phyloP scores from a whole-genome alignment of 2,888 invertebrate species.

The Saturnia japonica region DNA sequence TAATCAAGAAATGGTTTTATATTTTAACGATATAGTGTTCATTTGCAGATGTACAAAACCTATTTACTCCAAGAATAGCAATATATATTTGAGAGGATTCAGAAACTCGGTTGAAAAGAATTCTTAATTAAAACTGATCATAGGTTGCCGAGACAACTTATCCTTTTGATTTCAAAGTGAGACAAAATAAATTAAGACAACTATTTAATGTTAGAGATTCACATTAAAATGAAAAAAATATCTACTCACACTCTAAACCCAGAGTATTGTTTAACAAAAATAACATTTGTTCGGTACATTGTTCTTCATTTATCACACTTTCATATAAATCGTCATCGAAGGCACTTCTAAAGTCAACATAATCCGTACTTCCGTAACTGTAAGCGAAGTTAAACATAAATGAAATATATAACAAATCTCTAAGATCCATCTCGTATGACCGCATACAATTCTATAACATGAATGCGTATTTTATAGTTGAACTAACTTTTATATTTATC shows the following conservation, averaged over 20 bases:
- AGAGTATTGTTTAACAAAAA: constrained; percentile 34
- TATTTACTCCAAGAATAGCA: no score
- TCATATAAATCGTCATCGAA: constrained; percentile 51
- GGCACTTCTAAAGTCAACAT: constrained; percentile 33
- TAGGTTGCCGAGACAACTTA: no score
- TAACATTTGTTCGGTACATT: constrained; percentile 44
- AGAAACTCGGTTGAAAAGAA: no score
- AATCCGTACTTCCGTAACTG: neutral
- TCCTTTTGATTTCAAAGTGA: no score
- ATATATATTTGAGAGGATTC: no score
- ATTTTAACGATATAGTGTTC: no score
- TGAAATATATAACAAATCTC: neutral
- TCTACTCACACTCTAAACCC: constrained; percentile 43
- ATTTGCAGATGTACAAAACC: no score
- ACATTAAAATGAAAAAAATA: neutral
- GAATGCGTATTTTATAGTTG: neutral
- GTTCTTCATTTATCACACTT: constrained; percentile 44
- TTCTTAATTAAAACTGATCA: no score
- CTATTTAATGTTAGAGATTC: no score
- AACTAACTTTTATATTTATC: constrained; percentile 1
- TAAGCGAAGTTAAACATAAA: neutral
- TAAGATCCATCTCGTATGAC: neutral
- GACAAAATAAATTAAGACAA: no score
- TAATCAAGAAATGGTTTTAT: no score
- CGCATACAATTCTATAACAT: neutral